phyloP scores from a whole-genome alignment of 2,888 invertebrate genomes.

The Dolichomitus sp. region DNA sequence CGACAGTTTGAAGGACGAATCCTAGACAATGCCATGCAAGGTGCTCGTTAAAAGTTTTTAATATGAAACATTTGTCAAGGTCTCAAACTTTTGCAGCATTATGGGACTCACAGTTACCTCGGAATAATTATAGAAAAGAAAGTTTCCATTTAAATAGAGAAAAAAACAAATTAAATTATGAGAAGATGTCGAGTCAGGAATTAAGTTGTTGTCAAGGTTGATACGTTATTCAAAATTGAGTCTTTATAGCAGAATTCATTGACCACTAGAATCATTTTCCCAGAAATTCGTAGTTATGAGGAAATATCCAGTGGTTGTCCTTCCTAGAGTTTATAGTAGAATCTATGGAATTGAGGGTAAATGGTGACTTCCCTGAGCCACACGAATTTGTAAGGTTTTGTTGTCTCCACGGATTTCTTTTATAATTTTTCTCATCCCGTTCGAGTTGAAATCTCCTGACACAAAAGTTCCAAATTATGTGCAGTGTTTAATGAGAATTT shows the following conservation, averaged over 20 bases:
- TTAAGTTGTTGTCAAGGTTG: not conserved
- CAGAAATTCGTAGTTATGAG: not conserved
- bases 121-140: not conserved
- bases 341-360: not conserved
- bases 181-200: not conserved
- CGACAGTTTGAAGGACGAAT: not conserved
- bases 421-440: too few relatives aligned
- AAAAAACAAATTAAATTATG: not conserved
- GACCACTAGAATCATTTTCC: not conserved
- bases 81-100: not conserved
- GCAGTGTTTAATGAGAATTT: too few relatives aligned
- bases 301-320: not conserved
- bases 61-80: not conserved
- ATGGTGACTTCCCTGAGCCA: too few relatives aligned
- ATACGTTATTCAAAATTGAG: constrained; percentile 34
- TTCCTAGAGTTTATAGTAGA: not conserved
- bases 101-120: not conserved
- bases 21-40: too few relatives aligned
- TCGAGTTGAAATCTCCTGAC: too few relatives aligned
- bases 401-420: too few relatives aligned
- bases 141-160: not conserved
- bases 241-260: not conserved
- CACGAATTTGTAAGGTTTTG: too few relatives aligned
- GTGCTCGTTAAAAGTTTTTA: constrained; percentile 16
- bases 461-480: too few relatives aligned